Conservation (phyloP, 2,797 vertebrate genomes). For the Pantherophis alleghaniensis region DNA sequence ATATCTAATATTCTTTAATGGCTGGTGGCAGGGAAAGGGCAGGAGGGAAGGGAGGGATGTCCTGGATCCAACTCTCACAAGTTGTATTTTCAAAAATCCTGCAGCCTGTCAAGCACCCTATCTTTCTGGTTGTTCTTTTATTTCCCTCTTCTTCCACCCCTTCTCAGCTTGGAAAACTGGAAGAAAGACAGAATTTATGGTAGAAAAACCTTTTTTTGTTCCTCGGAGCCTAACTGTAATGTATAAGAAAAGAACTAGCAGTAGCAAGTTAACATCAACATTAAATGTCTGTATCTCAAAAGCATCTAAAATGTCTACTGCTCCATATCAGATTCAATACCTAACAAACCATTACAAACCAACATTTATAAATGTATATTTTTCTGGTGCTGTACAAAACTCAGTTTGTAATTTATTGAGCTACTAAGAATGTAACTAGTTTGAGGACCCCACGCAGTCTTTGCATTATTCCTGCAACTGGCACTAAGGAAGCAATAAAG, state of each 20-base stretch:
- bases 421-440: background rate
- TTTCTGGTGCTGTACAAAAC: background rate
- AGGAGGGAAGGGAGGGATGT: background rate
- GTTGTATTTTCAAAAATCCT: background rate
- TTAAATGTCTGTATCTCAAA: background rate
- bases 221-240: background rate
- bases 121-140: background rate
- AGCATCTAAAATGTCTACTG: background rate
- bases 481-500: background rate
- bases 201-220: background rate
- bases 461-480: background rate
- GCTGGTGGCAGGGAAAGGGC: too few relatives aligned
- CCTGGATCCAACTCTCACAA: background rate
- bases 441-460: background rate
- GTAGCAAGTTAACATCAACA: background rate
- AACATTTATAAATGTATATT: background rate
- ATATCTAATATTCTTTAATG: background rate
- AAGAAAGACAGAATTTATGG: background rate
- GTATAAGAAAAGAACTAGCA: background rate
- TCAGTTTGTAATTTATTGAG: background rate
- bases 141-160: background rate
- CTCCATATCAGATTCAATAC: background rate
- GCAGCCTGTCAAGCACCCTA: background rate
- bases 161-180: background rate
- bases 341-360: background rate